These are phyloP conservation scores for Drosophila vallismaia DNA, from an alignment of 2,888 invertebrate species.

Conservation along the genomic window DNA sequence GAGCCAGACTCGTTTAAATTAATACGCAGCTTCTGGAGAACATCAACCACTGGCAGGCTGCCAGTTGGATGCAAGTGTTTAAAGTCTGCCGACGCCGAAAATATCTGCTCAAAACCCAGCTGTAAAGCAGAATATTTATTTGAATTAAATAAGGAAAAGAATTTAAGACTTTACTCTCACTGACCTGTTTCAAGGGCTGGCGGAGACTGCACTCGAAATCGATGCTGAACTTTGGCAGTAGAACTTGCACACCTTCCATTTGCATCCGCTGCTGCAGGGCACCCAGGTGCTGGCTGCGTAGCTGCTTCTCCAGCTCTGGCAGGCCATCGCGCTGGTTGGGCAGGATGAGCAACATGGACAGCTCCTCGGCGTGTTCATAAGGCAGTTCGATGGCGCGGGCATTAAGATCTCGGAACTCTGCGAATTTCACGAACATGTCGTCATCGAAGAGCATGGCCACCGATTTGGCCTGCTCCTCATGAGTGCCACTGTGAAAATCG, in stretches of 20 bases:
- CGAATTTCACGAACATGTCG: constrained; percentile 85
- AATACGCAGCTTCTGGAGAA: constrained; percentile 93
- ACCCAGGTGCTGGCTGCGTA: constrained; percentile 86
- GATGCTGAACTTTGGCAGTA: constrained; percentile 92
- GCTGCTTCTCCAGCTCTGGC: constrained; percentile 86
- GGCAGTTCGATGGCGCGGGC: constrained; percentile 89
- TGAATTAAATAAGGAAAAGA: not conserved
- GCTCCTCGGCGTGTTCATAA: constrained; percentile 86
- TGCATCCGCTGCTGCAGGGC: constrained; percentile 85
- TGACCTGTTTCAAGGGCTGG: constrained; percentile 84
- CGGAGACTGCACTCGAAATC: constrained; percentile 88
- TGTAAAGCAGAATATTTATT: constrained; percentile 73
- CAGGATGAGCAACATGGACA: constrained; percentile 90
- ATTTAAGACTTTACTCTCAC: not conserved
- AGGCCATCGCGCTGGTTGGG: constrained; percentile 90
- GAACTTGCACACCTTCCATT: constrained; percentile 86
- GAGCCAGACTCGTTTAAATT: constrained; percentile 95
- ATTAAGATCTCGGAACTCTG: constrained; percentile 84
- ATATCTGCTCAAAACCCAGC: constrained; percentile 90
- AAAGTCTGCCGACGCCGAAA: constrained; percentile 87
- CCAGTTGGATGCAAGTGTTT: constrained; percentile 85
- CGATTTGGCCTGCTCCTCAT: constrained; percentile 84
- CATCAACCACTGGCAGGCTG: constrained; percentile 86
- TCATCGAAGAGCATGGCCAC: constrained; percentile 86
- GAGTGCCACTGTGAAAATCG: constrained; percentile 83